Conservation (phyloP, 2,113 vertebrate genomes). For the Strigops habroptila region DNA sequence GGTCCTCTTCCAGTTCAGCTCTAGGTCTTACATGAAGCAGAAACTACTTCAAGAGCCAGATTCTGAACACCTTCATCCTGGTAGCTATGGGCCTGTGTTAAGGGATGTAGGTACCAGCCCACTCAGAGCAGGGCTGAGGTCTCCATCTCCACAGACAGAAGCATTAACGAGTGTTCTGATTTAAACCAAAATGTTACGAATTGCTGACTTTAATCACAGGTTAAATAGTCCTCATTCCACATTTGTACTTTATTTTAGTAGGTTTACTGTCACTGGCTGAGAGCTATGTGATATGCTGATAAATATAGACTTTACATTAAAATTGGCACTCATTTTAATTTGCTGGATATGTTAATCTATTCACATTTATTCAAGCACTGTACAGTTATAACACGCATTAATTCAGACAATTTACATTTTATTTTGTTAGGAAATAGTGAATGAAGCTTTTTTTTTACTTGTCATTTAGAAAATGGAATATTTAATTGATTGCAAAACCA, state of each 20-base stretch:
- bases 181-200: background rate
- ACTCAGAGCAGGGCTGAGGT: background rate
- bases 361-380: background rate
- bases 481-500: slow-evolving; percentile 35
- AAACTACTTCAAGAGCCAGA: background rate
- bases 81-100: background rate
- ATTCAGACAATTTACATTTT: slow-evolving; percentile 46
- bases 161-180: background rate
- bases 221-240: background rate
- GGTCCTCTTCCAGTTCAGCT: background rate
- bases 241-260: background rate
- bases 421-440: slow-evolving; percentile 49
- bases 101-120: background rate
- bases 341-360: slow-evolving; percentile 28
- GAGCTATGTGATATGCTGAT: background rate
- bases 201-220: background rate
- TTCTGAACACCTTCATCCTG: background rate
- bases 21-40: background rate
- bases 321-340: background rate
- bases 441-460: slow-evolving; percentile 13
- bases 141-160: background rate
- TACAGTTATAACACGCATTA: background rate
- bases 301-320: slow-evolving; percentile 30
- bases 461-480: slow-evolving; percentile 26
- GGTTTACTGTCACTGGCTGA: background rate